A percentile compares a stretch with the other conserved stretches of the same genome.
Conservation (phyloP, 1,140 invertebrate species). For the Trachymyrmex septentrionalis region DNA sequence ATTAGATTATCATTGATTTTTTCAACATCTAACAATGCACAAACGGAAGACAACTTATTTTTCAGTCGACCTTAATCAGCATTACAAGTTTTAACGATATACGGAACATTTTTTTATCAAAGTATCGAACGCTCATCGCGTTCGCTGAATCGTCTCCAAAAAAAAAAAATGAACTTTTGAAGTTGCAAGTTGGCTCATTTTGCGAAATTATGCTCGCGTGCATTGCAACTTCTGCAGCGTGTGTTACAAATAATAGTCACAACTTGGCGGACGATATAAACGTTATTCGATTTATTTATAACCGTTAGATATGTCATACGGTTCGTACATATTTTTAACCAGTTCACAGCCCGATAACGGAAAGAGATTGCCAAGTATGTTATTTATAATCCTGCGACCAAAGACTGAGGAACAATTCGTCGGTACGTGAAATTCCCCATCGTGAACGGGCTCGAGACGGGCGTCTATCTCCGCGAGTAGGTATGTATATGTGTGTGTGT, state of each 20-base stretch:
- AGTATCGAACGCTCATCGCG: background rate
- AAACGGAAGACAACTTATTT: background rate
- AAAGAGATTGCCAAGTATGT: slow-evolving; percentile 55
- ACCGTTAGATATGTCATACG: slow-evolving; percentile 39
- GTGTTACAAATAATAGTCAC: slow-evolving; percentile 43
- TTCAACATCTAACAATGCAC: too few relatives aligned
- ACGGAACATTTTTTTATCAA: background rate
- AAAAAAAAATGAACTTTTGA: background rate
- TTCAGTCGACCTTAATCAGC: background rate
- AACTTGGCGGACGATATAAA: slow-evolving; percentile 44
- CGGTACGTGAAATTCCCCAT: background rate
- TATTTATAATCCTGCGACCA: slow-evolving; percentile 45
- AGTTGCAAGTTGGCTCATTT: slow-evolving; percentile 33
- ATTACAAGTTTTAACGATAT: background rate
- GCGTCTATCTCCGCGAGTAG: background rate
- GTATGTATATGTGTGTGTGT: too few relatives aligned
- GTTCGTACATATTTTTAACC: slow-evolving; percentile 51
- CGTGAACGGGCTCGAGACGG: background rate
- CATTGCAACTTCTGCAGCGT: background rate
- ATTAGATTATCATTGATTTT: too few relatives aligned
- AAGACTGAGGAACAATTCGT: slow-evolving; percentile 17
- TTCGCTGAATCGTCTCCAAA: slow-evolving; percentile 38
- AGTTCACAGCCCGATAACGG: slow-evolving; percentile 56
- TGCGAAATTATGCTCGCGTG: slow-evolving; percentile 2
- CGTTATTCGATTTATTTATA: slow-evolving; percentile 56